These are phyloP conservation scores for Crepidodera aurea DNA, from an alignment of 2,888 invertebrate species.

Conservation along the genomic window DNA sequence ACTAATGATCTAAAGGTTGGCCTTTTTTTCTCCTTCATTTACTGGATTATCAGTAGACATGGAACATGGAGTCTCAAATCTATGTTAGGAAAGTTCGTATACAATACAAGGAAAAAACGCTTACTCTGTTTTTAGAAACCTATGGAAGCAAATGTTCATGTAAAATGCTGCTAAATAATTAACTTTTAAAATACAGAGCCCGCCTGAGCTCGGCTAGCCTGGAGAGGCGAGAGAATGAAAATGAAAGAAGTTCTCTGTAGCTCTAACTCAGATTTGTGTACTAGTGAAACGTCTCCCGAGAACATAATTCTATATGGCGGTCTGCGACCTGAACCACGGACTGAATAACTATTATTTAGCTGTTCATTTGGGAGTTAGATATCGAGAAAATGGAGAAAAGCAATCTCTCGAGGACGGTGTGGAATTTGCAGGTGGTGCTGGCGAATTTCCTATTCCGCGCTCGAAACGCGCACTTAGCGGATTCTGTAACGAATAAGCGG, in stretches of 20 bases:
- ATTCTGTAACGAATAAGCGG: neutral
- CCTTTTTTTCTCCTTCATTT: too few species aligned
- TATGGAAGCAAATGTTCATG: too few species aligned
- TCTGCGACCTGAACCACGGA: neutral
- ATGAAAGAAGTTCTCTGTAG: neutral
- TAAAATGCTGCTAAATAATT: too few species aligned
- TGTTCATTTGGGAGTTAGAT: conserved; percentile 29
- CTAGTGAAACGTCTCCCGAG: conserved; percentile 5
- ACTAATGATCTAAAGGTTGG: too few species aligned
- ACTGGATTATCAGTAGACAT: too few species aligned
- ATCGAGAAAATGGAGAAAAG: conserved; percentile 28
- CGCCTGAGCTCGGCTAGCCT: too few species aligned
- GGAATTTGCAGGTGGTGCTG: conserved; percentile 14
- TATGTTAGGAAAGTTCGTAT: too few species aligned
- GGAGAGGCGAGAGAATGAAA: too few species aligned
- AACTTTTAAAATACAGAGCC: too few species aligned
- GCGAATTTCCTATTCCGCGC: neutral
- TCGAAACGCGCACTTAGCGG: neutral
- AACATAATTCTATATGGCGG: conserved; percentile 1
- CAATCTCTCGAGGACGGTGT: conserved; percentile 11
- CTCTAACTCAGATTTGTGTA: neutral
- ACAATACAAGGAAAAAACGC: too few species aligned
- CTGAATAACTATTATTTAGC: conserved; percentile 28
- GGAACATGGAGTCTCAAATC: too few species aligned
- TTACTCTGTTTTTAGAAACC: too few species aligned